Base-by-base conservation (phyloP, 1,140 invertebrate species). In the Elysia chlorotica region DNA sequence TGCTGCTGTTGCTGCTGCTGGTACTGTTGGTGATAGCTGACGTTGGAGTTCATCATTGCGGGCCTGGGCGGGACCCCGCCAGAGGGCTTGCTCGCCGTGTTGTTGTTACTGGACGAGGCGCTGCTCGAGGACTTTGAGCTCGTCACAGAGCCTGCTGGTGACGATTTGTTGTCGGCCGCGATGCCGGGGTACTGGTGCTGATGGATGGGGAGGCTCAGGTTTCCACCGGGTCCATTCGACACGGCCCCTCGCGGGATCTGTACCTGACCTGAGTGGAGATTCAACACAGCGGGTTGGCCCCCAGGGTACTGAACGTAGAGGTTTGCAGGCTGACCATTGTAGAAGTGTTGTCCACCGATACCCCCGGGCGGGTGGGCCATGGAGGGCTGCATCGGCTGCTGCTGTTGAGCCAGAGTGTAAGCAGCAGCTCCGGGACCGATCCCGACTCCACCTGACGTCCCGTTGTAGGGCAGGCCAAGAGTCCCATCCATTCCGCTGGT, bases 151-250 rank as follows among this genome's bases (percentile, higher is more conserved):
- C 78, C 79, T 25, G 82, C 78, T 28, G 84, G 83, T 2, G 83
- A 85, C 10, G 77, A 77, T 78, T 83, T 84, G 57, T 57, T 75
- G n/a, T n/a, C n/a, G n/a, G n/a, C n/a, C n/a, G n/a, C n/a, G n/a
- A n/a, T n/a, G n/a, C n/a, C n/a, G 33, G 77, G 81, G 70, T 76
- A 73, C 70, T 82, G 80, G 14, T 37, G 28, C 17, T 48, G 35
- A 28, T 30, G n/a, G 21, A 41, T 62, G 48, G 36, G n/a, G 28
- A 63, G 31, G 19, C 2, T 2, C 23, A 21, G 30, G 25, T 23
- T 17, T 21, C 10, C 67, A 57, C n/a, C 63, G 35, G 68, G n/a
- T 1, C 17, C 1, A 19, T 23, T 21, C 25, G 57, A 54, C 23
- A 31, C 53, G 10, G 23, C 57, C 2, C 56, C 37, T 1, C 57